Percentiles rank a stretch among this genome's conserved stretches.
phyloP scores from a whole-genome alignment of 2,113 vertebrate genomes.

The Pygathrix nemaeus region DNA sequence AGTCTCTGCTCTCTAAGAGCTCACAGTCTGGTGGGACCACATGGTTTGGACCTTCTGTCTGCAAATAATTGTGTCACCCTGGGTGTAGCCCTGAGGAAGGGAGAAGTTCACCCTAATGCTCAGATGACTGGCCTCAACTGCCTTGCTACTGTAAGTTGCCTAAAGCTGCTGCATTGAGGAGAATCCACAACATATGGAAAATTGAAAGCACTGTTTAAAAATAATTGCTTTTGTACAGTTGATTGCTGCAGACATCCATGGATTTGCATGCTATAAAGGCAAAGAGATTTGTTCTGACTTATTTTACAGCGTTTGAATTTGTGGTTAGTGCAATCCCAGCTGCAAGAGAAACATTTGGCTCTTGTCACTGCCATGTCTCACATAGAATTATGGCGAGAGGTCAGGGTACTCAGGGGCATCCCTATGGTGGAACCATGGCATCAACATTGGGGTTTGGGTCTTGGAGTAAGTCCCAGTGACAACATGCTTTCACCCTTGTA shows the following conservation, averaged over 20 bases:
- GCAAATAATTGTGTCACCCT: background rate
- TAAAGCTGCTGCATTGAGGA: background rate
- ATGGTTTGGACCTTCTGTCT: background rate
- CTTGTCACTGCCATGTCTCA: accelerated
- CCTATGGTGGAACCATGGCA: background rate
- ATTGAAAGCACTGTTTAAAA: constrained; percentile 6
- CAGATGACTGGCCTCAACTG: accelerated
- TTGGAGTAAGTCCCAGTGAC: background rate
- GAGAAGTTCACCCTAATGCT: background rate
- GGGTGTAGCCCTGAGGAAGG: background rate
- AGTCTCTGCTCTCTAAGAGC: background rate
- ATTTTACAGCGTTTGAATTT: constrained; percentile 41
- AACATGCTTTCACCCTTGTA: background rate
- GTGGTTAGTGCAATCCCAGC: background rate
- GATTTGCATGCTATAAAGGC: constrained; percentile 64
- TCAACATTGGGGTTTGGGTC: background rate
- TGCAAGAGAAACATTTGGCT: background rate
- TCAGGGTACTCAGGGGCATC: background rate
- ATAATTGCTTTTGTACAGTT: constrained; percentile 53
- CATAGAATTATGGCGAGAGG: background rate
- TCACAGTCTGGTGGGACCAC: background rate
- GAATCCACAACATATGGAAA: background rate
- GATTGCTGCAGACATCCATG: background rate
- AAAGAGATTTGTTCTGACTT: constrained; percentile 75
- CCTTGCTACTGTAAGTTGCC: background rate